Conservation (phyloP, 37 sponge, comb jelly and placozoan genomes). For the Eunapius fragilis region DNA sequence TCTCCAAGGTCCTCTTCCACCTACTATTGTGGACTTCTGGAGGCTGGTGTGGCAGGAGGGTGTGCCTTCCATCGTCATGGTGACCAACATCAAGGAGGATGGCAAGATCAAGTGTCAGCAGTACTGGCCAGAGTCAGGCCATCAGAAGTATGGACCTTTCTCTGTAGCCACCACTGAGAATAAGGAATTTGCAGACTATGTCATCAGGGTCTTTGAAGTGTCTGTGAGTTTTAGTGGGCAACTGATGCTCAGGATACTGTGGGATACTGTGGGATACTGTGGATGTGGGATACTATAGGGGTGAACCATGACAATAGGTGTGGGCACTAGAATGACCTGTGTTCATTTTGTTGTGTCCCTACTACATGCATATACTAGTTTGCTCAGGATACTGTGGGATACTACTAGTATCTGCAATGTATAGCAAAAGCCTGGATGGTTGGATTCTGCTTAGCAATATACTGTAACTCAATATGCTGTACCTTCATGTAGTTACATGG, state of each 20-base stretch:
- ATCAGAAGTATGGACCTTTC: constrained; percentile 51
- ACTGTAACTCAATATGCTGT: too few relatives aligned
- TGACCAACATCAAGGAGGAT: constrained; percentile 71
- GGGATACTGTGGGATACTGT: too few relatives aligned
- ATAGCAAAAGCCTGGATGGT: too few relatives aligned
- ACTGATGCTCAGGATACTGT: too few relatives aligned
- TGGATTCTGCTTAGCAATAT: too few relatives aligned
- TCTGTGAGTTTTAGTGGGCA: constrained; percentile 4
- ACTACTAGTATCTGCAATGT: not conserved
- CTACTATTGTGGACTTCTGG: constrained; percentile 76
- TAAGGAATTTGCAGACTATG: constrained; percentile 48
- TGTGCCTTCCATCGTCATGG: constrained; percentile 67
- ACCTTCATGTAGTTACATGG: too few relatives aligned
- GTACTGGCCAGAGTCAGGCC: constrained; percentile 68
- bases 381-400: too few relatives aligned
- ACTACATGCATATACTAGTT: too few relatives aligned
- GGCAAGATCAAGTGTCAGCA: constrained; percentile 73
- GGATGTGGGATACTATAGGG: too few relatives aligned
- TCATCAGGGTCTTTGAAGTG: constrained; percentile 37
- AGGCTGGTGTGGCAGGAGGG: constrained; percentile 73
- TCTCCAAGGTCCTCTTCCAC: constrained; percentile 54
- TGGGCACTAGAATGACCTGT: too few relatives aligned
- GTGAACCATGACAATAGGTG: too few relatives aligned
- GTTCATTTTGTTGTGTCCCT: too few relatives aligned
- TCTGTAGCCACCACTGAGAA: constrained; percentile 43